Percentiles rank a stretch among this genome's conserved stretches.
Conservation (phyloP, 2,797 vertebrate species). For the Pitangus sulphuratus region DNA sequence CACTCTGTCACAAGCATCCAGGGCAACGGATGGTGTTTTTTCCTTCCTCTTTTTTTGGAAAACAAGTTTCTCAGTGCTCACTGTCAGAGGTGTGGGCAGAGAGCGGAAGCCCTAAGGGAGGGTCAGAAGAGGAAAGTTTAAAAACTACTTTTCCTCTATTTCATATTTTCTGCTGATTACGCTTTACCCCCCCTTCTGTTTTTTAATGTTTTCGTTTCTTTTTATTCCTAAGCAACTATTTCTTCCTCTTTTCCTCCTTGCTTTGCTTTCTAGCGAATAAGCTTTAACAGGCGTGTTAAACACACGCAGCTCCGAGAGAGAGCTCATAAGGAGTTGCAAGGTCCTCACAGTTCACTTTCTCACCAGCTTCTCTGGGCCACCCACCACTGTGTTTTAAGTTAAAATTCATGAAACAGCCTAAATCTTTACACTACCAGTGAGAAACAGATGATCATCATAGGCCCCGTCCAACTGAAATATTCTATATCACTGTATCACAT, state of each 20-base stretch:
- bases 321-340: not conserved
- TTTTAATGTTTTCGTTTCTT: not conserved
- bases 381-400: not conserved
- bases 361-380: not conserved
- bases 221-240: not conserved
- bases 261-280: not conserved
- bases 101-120: not conserved
- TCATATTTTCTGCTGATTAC: not conserved
- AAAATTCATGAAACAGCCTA: not conserved
- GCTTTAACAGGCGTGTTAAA: fast-evolving
- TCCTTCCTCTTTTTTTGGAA: conserved; percentile 22
- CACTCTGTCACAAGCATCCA: not conserved
- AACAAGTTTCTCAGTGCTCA: not conserved
- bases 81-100: not conserved
- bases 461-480: not conserved
- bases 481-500: not conserved
- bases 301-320: not conserved
- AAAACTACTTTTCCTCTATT: not conserved
- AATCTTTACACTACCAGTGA: not conserved
- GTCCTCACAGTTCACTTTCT: not conserved
- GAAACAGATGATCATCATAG: not conserved
- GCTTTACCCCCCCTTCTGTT: not conserved
- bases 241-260: not conserved
- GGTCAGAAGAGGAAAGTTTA: not conserved
- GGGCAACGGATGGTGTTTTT: not conserved